Evolutionary conservation across 2,888 invertebrate species (phyloP).

Genomic region (Lithophane socia): DNA sequence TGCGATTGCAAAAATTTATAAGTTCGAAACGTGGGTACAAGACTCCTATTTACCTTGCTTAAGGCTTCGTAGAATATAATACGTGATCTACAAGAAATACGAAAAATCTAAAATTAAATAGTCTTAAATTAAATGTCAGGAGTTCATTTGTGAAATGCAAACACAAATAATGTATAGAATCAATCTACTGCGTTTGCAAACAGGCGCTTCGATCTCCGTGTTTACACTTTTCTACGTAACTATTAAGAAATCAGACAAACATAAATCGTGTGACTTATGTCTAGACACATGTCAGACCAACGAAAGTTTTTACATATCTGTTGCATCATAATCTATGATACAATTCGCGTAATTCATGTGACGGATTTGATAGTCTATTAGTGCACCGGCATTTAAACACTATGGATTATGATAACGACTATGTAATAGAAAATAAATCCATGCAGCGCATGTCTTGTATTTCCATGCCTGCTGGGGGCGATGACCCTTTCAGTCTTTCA

Average conservation of each 20-base stretch:
- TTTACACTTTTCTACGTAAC: background rate
- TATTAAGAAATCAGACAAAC: background rate
- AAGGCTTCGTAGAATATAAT: too few relatives aligned
- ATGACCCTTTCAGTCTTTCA: background rate
- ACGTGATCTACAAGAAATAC: too few relatives aligned
- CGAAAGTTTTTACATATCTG: background rate
- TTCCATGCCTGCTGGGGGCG: background rate
- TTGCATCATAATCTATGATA: constrained; percentile 3
- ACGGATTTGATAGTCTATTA: background rate
- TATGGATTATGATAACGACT: background rate
- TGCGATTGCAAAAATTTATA: too few relatives aligned
- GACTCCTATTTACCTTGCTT: too few relatives aligned
- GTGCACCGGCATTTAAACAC: constrained; percentile 3
- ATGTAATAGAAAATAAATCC: background rate
- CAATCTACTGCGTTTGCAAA: too few relatives aligned
- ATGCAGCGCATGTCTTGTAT: background rate
- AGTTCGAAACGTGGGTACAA: too few relatives aligned
- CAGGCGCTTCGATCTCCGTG: background rate
- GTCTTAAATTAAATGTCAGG: background rate
- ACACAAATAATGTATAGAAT: background rate
- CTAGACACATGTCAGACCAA: background rate
- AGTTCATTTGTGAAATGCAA: constrained; percentile 9
- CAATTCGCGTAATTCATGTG: background rate
- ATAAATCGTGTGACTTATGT: background rate
- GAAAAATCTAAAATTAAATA: too few relatives aligned